phyloP scores from a whole-genome alignment of 2,113 vertebrate species.

The Pluvialis apricaria region DNA sequence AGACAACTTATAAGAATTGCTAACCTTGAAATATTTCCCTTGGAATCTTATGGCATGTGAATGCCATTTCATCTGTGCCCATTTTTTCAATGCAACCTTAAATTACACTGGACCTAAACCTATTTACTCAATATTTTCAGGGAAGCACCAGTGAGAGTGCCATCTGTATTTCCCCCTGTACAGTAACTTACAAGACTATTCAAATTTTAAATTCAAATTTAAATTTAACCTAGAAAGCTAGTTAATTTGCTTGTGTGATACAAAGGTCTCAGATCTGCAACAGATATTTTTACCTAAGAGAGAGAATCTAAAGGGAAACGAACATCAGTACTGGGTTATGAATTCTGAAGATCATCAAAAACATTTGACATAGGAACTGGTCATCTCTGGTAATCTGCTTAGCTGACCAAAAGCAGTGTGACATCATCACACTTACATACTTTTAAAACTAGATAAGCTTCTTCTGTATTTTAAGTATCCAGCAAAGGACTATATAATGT shows the following conservation, averaged over 20 bases:
- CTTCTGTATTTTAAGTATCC: background rate
- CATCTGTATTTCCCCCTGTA: background rate
- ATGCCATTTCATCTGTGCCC: background rate
- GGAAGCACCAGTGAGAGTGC: background rate
- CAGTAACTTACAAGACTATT: background rate
- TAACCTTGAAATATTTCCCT: conserved; percentile 25
- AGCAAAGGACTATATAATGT: background rate
- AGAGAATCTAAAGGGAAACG: background rate
- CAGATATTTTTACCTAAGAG: background rate
- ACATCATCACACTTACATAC: background rate
- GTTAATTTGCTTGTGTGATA: background rate
- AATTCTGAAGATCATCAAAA: background rate
- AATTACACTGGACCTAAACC: background rate
- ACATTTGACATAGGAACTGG: background rate
- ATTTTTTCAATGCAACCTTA: background rate
- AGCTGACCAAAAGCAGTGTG: background rate
- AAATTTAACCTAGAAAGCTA: background rate
- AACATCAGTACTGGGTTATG: background rate
- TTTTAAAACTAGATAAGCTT: background rate
- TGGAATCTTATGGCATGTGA: background rate
- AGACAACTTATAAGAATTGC: conserved; percentile 23
- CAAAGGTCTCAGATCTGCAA: background rate
- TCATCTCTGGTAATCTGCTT: background rate
- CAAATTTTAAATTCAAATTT: background rate
- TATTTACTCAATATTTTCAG: background rate